Conservation (phyloP, 2,888 invertebrate genomes). For the Diabrotica balteata region DNA sequence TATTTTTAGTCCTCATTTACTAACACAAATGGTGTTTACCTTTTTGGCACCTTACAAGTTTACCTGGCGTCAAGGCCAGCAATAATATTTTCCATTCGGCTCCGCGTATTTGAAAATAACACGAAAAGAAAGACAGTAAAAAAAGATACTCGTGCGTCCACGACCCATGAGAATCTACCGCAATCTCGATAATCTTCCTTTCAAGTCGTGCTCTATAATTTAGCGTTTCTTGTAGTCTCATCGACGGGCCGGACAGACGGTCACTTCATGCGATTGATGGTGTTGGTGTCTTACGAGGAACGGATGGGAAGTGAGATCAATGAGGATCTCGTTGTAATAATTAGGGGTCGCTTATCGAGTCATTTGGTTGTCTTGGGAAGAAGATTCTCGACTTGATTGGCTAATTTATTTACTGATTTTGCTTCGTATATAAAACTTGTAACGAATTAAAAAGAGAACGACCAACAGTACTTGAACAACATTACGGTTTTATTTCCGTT, state of each 20-base stretch:
- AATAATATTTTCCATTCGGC: neutral
- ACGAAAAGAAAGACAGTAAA: constrained; percentile 6
- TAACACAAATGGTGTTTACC: too few relatives aligned
- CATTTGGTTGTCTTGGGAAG: too few relatives aligned
- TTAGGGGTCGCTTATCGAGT: neutral
- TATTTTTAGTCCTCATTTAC: too few relatives aligned
- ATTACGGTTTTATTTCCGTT: too few relatives aligned
- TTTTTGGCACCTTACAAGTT: too few relatives aligned
- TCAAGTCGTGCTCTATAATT: constrained; percentile 36
- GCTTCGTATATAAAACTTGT: neutral
- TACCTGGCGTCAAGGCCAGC: neutral
- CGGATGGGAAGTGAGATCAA: constrained; percentile 4
- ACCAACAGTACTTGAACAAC: too few relatives aligned
- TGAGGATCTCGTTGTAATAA: constrained; percentile 4
- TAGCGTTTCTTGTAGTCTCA: constrained; percentile 26
- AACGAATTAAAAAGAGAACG: too few relatives aligned
- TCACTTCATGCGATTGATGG: constrained; percentile 9
- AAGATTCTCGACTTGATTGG: neutral
- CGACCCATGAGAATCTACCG: constrained; percentile 25
- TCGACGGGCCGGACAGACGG: constrained; percentile 14
- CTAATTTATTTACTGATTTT: neutral
- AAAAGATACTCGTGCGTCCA: constrained; percentile 6
- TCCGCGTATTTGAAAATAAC: neutral
- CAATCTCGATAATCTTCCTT: constrained; percentile 27
- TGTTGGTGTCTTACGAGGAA: constrained; percentile 9